A percentile compares a stretch with the other conserved stretches of the same genome.
Evolutionary conservation across 2,113 vertebrate species (phyloP).

Genomic region (Tricholaema leucomelas): DNA sequence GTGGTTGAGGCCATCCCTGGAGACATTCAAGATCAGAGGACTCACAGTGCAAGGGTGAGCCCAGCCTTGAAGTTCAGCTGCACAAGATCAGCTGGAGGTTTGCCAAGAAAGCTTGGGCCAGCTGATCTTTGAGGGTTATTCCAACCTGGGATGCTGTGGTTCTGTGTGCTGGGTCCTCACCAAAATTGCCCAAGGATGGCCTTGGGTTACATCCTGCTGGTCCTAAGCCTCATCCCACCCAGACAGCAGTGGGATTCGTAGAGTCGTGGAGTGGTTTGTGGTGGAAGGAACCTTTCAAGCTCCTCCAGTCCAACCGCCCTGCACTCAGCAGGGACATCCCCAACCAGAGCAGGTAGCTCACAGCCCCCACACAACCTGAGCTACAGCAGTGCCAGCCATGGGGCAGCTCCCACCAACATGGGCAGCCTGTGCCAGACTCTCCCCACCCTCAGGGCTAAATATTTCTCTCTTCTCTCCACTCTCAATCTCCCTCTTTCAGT

Average conservation of each 20-base stretch:
- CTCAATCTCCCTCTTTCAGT: not conserved
- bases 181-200: not conserved
- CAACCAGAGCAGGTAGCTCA: not conserved
- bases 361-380: no score
- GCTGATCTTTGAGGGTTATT: no score
- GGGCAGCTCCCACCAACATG: no score
- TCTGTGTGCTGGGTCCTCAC: not conserved
- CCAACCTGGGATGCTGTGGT: no score
- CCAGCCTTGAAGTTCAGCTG: no score
- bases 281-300: not conserved
- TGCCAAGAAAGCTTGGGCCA: no score
- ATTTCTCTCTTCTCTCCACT: not conserved
- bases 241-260: not conserved
- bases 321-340: not conserved
- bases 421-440: not conserved
- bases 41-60: not conserved
- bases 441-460: not conserved
- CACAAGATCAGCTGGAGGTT: no score
- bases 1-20: no score
- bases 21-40: no score
- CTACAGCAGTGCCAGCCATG: no score
- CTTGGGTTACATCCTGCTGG: not conserved
- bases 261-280: not conserved
- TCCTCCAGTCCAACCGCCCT: not conserved
- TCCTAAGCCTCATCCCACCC: not conserved